phyloP scores from a whole-genome alignment of 2,113 vertebrate genomes.

The Corvus cornix region DNA sequence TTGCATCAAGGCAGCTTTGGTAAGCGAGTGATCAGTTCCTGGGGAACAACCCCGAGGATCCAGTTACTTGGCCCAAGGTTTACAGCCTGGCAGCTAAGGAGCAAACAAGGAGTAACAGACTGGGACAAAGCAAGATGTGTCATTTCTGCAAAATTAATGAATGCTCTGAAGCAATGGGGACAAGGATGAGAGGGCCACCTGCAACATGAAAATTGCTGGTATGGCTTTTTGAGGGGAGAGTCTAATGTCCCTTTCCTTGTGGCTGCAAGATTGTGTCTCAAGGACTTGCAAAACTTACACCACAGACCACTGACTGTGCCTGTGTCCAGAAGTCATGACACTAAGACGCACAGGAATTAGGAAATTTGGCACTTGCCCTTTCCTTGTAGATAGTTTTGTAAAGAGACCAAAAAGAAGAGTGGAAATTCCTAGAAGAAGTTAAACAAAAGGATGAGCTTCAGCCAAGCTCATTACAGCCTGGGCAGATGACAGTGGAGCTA shows the following conservation, averaged over 20 bases:
- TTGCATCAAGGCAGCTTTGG: neutral
- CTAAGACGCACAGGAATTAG: rapidly evolving
- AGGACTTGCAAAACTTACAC: neutral
- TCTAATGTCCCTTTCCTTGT: neutral
- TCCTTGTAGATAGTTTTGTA: neutral
- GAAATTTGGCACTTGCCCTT: neutral
- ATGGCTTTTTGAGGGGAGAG: neutral
- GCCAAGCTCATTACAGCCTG: neutral
- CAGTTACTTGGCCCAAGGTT: neutral
- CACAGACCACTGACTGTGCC: neutral
- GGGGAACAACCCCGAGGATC: neutral
- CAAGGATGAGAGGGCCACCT: too few relatives aligned
- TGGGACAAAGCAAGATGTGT: neutral
- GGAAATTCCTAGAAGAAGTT: neutral
- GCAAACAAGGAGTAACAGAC: neutral
- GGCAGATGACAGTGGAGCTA: neutral
- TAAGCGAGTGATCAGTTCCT: neutral
- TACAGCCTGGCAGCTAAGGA: neutral
- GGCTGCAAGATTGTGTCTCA: neutral
- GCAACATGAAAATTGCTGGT: neutral
- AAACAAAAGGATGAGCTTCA: neutral
- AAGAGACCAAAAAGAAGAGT: neutral
- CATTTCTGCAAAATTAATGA: neutral
- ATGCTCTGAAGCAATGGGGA: neutral
- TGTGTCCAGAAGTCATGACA: neutral